Evolutionary conservation across 2,113 vertebrate genomes (phyloP), one percentile per base, ranked within the genome.

Genomic region (Potamarius usumacintae): DNA sequence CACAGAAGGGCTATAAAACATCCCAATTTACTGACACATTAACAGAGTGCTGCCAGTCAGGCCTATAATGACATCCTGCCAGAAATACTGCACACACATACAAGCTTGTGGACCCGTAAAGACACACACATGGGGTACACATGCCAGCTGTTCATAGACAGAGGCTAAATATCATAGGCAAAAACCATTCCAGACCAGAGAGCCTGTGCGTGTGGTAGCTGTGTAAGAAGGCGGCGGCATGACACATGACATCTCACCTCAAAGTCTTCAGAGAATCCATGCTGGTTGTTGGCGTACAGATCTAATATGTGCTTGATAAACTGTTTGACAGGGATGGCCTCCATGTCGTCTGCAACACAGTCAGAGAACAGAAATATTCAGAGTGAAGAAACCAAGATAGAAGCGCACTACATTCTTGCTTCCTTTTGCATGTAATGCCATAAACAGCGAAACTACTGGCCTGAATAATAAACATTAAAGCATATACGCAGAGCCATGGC

Each of bases 241-340:
- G 42, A 72, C 27, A 84, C 27, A 58, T 58, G 55, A 58, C 15
- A 42, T 50, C 90, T 93, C 96, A 99, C 98, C 97, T 99, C 97
- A 94, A 98, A 99, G 74, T 99, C 97, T 91, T 97, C 96, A 0
- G 97, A 97, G 94, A 98, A 99, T 85, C 97, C 96, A 79, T 96
- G 97, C 92, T 97, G 97, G 93, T 96, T 97, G 92, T 97, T 97
- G 88, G 96, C 96, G 88, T 96, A 97, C 65, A 98, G 96, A 74
- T 97, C 97, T 82, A 95, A 93, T 87, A 98, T 93, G 91, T 97
- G 97, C 94, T 98, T 97, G 88, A 97, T 93, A 78, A 99, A 98
- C 91, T 97, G 96, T 91, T 97, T 98, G 91, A 99, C 97, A 84
- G 96, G 94, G 92, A 99, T 94, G 86, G 97, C 97, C 91, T 98